A percentile compares a stretch with the other conserved stretches of the same genome.
phyloP scores from a whole-genome alignment of 30 jellyfish, hydroid and myxozoan species.

The Mastigias papua region DNA sequence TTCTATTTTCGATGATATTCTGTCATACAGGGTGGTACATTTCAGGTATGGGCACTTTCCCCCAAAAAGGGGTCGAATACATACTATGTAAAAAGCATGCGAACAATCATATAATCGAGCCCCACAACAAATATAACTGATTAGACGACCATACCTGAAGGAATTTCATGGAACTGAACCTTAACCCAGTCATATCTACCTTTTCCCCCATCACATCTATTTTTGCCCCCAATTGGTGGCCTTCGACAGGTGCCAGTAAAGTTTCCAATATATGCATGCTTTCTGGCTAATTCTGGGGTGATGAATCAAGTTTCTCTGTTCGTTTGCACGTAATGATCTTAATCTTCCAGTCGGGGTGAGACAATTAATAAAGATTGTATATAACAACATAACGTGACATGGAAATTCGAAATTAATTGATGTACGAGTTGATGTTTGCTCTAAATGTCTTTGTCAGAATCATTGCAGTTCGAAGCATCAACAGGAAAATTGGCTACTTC shows the following conservation, averaged over 20 bases:
- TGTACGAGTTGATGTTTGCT: constrained; percentile 10
- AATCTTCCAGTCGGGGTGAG: background rate
- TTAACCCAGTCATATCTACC: too few species aligned
- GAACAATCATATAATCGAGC: too few species aligned
- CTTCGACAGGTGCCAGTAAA: constrained; percentile 36
- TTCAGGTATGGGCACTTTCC: too few species aligned
- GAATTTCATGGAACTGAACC: constrained; percentile 17
- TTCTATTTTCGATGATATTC: too few species aligned
- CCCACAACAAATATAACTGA: too few species aligned
- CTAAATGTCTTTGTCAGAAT: constrained; percentile 49
- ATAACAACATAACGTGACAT: background rate
- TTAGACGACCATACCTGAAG: too few species aligned
- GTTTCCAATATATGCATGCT: constrained; percentile 19
- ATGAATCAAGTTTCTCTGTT: background rate
- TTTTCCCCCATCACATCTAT: constrained; percentile 1
- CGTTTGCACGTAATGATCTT: background rate
- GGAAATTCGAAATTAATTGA: background rate
- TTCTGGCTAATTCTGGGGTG: constrained; percentile 50
- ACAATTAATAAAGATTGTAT: background rate
- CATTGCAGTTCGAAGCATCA: constrained; percentile 28
- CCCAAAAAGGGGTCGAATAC: too few species aligned
- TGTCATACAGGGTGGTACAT: too few species aligned
- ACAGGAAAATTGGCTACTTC: background rate
- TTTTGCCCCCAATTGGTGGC: constrained; percentile 40
- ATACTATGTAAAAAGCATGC: too few species aligned